Base-by-base conservation (phyloP, 1,140 invertebrate genomes). In the Eueides isabella region DNA sequence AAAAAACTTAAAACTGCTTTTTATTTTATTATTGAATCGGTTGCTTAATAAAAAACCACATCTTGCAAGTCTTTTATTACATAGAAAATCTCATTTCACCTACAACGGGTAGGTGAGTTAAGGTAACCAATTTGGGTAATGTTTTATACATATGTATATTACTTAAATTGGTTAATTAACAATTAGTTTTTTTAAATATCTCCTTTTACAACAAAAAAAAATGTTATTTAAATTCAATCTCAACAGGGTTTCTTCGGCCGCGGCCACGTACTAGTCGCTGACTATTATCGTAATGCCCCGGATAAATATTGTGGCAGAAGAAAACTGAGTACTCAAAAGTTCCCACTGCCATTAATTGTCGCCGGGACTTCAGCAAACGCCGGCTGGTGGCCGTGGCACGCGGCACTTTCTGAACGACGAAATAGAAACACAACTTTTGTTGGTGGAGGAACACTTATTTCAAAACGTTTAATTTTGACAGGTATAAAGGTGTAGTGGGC, bases 321-420 rank as follows among this genome's bases (percentile, higher is more conserved):
- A 1, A 81, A 82, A 71, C n/a, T 44, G 38, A 44, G 38, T 5
- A 44, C 38, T 71, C 86, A 6, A 67, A 76, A 6, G 23, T 0
- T 16, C 1, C 33, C 0, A 78, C 86, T 44, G 86, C 82, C 84
- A 61, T 71, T 87, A n/a, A 83, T 87, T 29, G 77, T 80, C 23
- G 79, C 79, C 7, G 86, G 83, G 55, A 35, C 71, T 14, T 16
- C 72, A 0, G 83, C 85, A 1, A 83, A 80, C 4, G 94, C 95
- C 3, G 96, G 96, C 0, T 96, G 97, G 78, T 98, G 97, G 97
- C 97, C 97, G 1, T 98, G 97, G 97, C 95, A 97, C 82, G 96
- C 95, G 3, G 96, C 96, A 7, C 93, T 98, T 0, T 96, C 97
- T 78, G 96, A 96, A 80, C 95, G 97, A 81, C 95, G 96, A 38